phyloP scores from a whole-genome alignment of 2,888 invertebrate genomes.

The Temnothorax rugatulus region DNA sequence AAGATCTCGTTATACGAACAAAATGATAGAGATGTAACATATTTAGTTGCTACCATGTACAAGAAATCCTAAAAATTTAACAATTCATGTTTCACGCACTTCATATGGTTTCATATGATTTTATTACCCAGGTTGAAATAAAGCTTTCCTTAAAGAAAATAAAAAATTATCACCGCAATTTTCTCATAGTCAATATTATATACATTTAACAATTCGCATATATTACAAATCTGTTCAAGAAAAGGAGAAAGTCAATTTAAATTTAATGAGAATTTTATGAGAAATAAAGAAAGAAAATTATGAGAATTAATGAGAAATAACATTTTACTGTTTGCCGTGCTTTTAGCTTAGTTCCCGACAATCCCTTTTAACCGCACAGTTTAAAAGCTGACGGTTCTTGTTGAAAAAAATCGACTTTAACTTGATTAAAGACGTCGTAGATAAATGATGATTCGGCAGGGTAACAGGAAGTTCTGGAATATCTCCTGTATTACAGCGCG shows the following conservation, averaged over 20 bases:
- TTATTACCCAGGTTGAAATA: not conserved
- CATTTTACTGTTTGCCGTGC: slow-evolving; percentile 1
- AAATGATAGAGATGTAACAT: not conserved
- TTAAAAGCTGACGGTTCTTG: not conserved
- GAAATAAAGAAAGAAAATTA: too few relatives aligned
- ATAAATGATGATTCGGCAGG: not conserved
- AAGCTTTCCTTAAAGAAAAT: not conserved
- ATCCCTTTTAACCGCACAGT: not conserved
- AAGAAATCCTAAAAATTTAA: not conserved
- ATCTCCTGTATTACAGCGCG: too few relatives aligned
- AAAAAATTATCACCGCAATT: not conserved
- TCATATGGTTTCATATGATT: not conserved
- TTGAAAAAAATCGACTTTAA: not conserved
- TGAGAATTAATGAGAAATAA: not conserved
- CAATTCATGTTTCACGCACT: not conserved
- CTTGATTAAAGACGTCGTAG: not conserved
- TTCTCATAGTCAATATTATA: not conserved
- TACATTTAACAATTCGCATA: not conserved
- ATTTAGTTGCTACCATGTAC: not conserved
- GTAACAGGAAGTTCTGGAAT: not conserved
- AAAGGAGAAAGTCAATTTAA: not conserved
- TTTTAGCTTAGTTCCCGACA: not conserved
- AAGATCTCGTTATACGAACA: not conserved
- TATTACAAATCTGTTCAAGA: not conserved
- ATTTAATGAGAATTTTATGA: not conserved